These are phyloP conservation scores for Turritopsis dohrnii DNA, from an alignment of 30 jellyfish, hydroid and myxozoan genomes.

Conservation along the genomic window DNA sequence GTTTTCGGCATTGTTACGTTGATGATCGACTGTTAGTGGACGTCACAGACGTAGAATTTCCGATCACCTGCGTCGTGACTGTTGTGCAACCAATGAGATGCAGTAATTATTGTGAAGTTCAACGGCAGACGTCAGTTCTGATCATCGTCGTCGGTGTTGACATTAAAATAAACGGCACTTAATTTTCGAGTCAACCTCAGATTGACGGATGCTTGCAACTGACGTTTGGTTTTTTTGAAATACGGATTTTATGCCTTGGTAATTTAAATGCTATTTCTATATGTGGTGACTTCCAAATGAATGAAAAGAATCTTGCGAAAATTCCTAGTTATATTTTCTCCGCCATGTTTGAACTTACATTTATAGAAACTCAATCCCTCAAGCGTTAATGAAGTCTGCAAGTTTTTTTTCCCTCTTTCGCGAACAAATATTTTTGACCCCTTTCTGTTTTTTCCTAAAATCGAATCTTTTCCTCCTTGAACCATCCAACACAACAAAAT, in stretches of 20 bases:
- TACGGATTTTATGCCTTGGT: not conserved
- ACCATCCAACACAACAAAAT: too few species aligned
- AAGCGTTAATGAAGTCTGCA: too few species aligned
- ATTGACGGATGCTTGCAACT: not conserved
- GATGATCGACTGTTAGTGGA: not conserved
- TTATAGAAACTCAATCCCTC: too few species aligned
- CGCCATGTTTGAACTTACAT: not conserved
- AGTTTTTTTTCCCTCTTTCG: too few species aligned
- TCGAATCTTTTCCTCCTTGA: too few species aligned
- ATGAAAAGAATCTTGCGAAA: not conserved
- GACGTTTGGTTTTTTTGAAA: not conserved
- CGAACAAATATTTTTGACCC: too few species aligned
- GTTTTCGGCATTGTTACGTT: slow-evolving; percentile 12
- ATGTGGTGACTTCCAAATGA: not conserved
- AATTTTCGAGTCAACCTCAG: not conserved
- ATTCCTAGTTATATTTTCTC: not conserved
- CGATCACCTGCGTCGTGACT: not conserved
- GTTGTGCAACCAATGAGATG: not conserved
- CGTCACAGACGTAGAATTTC: not conserved
- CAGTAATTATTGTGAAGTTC: not conserved
- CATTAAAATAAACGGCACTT: not conserved
- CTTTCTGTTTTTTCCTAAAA: too few species aligned
- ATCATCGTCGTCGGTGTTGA: not conserved
- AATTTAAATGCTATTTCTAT: not conserved
- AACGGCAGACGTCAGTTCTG: not conserved